Base-by-base conservation (phyloP, 2,797 vertebrate species). In the Acomys russatus region DNA sequence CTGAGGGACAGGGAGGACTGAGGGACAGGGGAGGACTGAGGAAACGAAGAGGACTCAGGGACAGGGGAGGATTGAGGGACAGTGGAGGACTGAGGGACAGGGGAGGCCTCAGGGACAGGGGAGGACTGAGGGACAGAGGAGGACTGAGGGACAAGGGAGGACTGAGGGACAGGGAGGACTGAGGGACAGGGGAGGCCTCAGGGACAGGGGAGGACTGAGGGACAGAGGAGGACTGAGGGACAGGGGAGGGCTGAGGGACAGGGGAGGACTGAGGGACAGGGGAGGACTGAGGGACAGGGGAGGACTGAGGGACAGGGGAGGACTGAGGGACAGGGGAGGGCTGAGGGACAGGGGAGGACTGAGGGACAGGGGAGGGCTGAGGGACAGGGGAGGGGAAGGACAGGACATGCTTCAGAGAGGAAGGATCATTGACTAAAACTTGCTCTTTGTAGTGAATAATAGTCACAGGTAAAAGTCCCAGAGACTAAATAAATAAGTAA, bases 401-500 rank as follows among this genome's bases (percentile, higher is more conserved):
- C 61, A 38, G 93, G 10, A 63, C 90, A 94, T 78, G 96, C 59
- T 88, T 90, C 22, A 0, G 91, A 92, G 92, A 93, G 85, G 95
- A 97, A 96, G 80, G 68, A 63, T 85, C 49, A 44, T 92, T 97
- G 98, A 98, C 93, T 95, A 90, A 76, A 12, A 44, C 51, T 95
- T n/a, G 71, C 86, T 91, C 97, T 95, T 97, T 95, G 85, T 84
- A 97, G 96, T 86, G 94, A 98, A 96, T 90, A 90, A 96, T 84
- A 64, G 91, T 94, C 95, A 92, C 87, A 96, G 96, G 97, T 98
- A 98, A 98, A 98, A 98, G 84, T 64, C 91, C 18, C 28, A 88
- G 97, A 94, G 97, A 44, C 49, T 56, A 66, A 54, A 63, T n/a
- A 97, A 77, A 78, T 71, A 89, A 95, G 73, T 22, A 38, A 22